phyloP scores from a whole-genome alignment of 2,113 vertebrate genomes.

The Sinocyclocheilus anophthalmus region DNA sequence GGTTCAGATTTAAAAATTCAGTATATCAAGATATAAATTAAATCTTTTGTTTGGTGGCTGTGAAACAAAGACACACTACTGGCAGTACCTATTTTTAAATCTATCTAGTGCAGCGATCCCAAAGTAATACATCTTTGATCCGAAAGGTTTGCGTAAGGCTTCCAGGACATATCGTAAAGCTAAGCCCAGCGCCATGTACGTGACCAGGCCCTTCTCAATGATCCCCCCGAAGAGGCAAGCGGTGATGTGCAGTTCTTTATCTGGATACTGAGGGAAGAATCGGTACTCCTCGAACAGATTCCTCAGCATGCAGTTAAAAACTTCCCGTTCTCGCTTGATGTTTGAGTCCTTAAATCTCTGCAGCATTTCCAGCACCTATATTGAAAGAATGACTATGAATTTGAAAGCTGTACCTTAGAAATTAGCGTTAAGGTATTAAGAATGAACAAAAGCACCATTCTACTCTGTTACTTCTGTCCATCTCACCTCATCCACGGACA shows the following conservation, averaged over 20 bases:
- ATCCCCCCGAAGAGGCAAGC: constrained; percentile 98
- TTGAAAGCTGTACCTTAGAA: neutral
- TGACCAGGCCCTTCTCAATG: constrained; percentile 98
- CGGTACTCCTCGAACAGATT: constrained; percentile 98
- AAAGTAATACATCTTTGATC: constrained; percentile 99
- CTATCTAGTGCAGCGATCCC: constrained; percentile 98
- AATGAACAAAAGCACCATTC: neutral
- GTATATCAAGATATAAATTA: neutral
- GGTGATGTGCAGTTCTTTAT: constrained; percentile 99
- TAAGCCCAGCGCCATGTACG: constrained; percentile 96
- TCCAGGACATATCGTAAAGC: constrained; percentile 97
- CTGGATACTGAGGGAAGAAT: constrained; percentile 99
- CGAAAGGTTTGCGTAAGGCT: constrained; percentile 96
- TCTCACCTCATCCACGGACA: constrained; percentile 98
- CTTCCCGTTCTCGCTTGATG: constrained; percentile 95
- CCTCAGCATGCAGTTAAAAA: constrained; percentile 98
- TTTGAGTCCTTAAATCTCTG: constrained; percentile 98
- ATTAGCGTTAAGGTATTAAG: neutral
- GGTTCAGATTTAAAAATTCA: neutral
- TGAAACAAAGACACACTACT: neutral
- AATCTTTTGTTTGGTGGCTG: too few species aligned
- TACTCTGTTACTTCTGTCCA: too few species aligned
- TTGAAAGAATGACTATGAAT: neutral
- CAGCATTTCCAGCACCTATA: constrained; percentile 96
- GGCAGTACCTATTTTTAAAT: constrained; percentile 94